These are phyloP conservation scores for Rhopalosiphum padi DNA, from an alignment of 1,140 invertebrate genomes.

Conservation along the genomic window DNA sequence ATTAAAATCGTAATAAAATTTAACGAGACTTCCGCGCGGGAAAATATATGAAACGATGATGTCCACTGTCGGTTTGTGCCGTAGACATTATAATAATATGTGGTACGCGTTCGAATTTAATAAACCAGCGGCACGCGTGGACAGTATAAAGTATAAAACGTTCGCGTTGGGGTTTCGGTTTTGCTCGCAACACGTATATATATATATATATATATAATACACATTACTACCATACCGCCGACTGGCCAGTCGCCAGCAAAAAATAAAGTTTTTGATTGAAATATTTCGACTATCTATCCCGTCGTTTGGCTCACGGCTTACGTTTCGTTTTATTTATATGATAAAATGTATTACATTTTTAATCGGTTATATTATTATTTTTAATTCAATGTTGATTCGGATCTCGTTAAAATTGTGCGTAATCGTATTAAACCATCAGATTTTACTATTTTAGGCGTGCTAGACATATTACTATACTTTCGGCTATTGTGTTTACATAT, in stretches of 20 bases:
- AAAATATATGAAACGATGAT: background rate
- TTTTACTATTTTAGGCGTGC: no score
- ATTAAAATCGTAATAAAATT: background rate
- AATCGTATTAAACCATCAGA: no score
- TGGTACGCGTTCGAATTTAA: background rate
- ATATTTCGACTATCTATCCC: background rate
- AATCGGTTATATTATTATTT: background rate
- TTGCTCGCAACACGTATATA: background rate
- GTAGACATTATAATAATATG: background rate
- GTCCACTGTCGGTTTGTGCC: background rate
- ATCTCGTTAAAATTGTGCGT: background rate
- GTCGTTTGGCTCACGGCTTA: background rate
- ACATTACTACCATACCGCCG: background rate
- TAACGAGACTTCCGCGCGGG: background rate
- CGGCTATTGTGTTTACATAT: no score
- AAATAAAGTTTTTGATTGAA: constrained; percentile 4
- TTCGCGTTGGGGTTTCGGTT: background rate
- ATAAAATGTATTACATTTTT: background rate
- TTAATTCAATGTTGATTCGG: background rate
- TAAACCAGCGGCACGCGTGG: background rate
- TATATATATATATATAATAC: background rate
- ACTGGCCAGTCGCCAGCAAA: background rate
- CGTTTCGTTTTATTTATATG: background rate
- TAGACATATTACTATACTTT: no score
- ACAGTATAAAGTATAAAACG: background rate